Base-by-base conservation (phyloP, 1,140 invertebrate genomes). In the Bemisia tabaci region DNA sequence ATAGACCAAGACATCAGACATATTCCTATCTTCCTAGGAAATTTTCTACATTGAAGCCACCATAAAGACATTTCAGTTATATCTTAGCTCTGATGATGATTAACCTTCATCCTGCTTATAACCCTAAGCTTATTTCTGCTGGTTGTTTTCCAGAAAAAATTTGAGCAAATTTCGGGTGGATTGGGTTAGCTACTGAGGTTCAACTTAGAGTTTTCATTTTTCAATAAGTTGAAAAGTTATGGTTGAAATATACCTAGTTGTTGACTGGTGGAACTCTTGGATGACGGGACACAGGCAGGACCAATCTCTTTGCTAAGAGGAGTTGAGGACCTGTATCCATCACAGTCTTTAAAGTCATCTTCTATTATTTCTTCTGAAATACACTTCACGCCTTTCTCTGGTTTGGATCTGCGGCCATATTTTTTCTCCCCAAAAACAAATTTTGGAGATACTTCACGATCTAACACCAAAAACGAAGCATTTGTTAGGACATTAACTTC, bases 381-480 rank as follows among this genome's bases (percentile, higher is more conserved):
- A 48, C 39, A 27, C 1, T 9, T 33, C n/a, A 62, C 23, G 9
- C 23, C 21, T 26, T 67, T 39, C 22, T 67, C 60, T 39, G 86
- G 85, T 48, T 84, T 76, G 0, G 87, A 87, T 9, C 87, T 77
- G 1, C 88, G 77, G 0, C 88, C 88, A 77, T 90, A 89, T 73
- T 87, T 88, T 73, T 90, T 89, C n/a, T 84, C 82, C 1, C 87
- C 87, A 68, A 85, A 84, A 0, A 87, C 82, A 69, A 84, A 84
- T 72, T 88, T 88, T 0, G 87, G 87, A 1, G 85, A 86, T 1
- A 88, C 83, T 77, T 88, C 86, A 58, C 85, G 79, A 61, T 74
- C 76, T 78, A 9, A 60, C 17, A 24, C 39, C 67, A 65, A 68
- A 58, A 48, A 59, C 58, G 22, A 63, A 68, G 24, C 61, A 39